Base-by-base conservation (phyloP, 1,140 invertebrate species). In the Aphelenchoides fujianensis region DNA sequence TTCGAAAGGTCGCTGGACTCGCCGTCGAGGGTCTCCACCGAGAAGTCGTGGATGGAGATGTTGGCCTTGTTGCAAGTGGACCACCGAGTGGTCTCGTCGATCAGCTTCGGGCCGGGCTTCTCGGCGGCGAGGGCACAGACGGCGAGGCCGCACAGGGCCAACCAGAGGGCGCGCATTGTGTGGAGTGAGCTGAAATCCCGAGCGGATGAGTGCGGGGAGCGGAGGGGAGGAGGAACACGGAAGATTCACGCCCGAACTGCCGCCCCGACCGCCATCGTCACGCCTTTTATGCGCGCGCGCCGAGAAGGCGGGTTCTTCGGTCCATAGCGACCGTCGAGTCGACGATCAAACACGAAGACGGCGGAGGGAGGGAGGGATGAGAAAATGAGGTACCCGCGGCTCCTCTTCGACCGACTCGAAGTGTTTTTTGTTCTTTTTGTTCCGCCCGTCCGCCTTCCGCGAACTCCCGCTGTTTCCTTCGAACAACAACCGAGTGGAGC, bases 1-100 rank as follows among this genome's bases (percentile, higher is more conserved):
- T 82, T 70, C 3, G 77, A 76, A 23, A 86, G 74, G 19, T 78
- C 77, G 9, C 74, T 83, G 72, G 76, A 83, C 61, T 84, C 74
- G 16, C 82, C 82, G 68, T 84, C 74, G 9, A 81, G 52, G 19
- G 71, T 75, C 67, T 80, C 74, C 2, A 75, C 74, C 62, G 84
- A 77, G 69, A 83, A 83, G 54, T 83, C 81, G 59, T 83, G 84
- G 53, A 83, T 73, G 1, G 78, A 78, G 30, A 80, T 75, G 68
- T 84, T 83, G 12, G 62, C 69, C 30, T 72, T 35, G 53, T 74
- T 74, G 57, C 81, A 83, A 69, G 82, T 69, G 19, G 66, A 79
- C 81, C 81, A 83, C n/a, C 81, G 71, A 3, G 82, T 83, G 7
- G 82, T 82, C 74, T 83, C 82, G 57, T 83, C 82, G 57, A 83